A percentile compares a stretch with the other conserved stretches of the same genome.
phyloP scores from a whole-genome alignment of 53 echinoderm and acorn worm genomes.

The Astropecten irregularis region DNA sequence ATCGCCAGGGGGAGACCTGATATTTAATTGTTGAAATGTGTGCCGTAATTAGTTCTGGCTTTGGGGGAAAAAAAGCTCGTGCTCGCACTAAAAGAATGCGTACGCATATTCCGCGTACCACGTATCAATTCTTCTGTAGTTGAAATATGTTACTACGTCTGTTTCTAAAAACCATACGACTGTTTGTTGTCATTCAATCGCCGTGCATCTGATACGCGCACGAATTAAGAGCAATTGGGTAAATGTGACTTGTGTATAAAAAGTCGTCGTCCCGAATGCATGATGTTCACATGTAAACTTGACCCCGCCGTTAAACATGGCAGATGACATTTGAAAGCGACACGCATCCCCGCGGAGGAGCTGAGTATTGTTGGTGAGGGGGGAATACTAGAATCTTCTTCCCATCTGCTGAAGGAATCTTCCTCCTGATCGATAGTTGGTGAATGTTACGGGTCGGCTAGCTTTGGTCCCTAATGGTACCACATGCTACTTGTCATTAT shows the following conservation, averaged over 20 bases:
- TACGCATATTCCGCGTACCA: not conserved
- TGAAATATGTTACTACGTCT: conserved; percentile 13
- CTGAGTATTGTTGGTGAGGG: no score
- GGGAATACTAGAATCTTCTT: not conserved
- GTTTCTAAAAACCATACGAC: not conserved
- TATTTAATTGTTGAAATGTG: conserved; percentile 46
- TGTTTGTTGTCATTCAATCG: no score
- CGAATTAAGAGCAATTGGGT: no score
- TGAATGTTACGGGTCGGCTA: not conserved
- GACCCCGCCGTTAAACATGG: not conserved
- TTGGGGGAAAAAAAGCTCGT: conserved; percentile 4
- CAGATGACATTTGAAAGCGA: not conserved
- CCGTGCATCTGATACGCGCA: no score
- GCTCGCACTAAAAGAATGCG: conserved; percentile 26
- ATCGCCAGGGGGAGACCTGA: not conserved
- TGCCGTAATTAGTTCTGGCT: conserved; percentile 20
- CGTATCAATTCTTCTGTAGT: not conserved
- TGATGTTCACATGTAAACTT: not conserved
- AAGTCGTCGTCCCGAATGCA: not conserved
- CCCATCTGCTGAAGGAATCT: not conserved
- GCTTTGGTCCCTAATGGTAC: not conserved
- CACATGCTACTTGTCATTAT: conserved; percentile 11
- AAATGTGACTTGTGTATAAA: no score
- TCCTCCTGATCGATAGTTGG: not conserved
- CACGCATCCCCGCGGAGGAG: not conserved